These are phyloP conservation scores for Ginglymostoma cirratum DNA, from an alignment of 2,113 vertebrate species.

Conservation along the genomic window DNA sequence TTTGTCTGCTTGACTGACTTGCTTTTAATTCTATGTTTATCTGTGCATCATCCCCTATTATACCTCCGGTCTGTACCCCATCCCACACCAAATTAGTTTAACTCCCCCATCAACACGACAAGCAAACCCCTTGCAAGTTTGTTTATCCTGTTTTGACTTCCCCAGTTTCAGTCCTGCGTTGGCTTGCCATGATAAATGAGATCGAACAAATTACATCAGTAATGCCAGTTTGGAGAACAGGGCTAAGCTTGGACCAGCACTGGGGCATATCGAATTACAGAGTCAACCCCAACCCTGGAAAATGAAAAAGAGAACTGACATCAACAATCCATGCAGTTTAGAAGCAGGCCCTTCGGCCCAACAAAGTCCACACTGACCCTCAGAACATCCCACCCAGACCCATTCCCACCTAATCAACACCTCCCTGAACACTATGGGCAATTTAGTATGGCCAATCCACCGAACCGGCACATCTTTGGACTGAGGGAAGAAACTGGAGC, in stretches of 20 bases:
- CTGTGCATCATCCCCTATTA: not conserved
- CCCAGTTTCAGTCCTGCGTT: not conserved
- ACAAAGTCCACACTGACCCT: too few relatives aligned
- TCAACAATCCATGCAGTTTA: not conserved
- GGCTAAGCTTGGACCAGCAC: not conserved
- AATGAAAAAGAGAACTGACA: not conserved
- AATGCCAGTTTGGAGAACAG: not conserved
- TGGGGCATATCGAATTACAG: not conserved
- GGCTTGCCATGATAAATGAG: not conserved
- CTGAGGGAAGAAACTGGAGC: too few relatives aligned
- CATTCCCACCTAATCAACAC: too few relatives aligned
- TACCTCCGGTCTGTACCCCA: not conserved
- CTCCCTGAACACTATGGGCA: too few relatives aligned
- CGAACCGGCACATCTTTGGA: too few relatives aligned
- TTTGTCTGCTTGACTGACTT: too few relatives aligned
- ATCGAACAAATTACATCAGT: not conserved
- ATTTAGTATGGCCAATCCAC: too few relatives aligned
- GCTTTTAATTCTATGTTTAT: too few relatives aligned
- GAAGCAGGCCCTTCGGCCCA: too few relatives aligned
- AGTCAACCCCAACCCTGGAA: not conserved
- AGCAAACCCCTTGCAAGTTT: not conserved
- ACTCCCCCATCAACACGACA: too few relatives aligned
- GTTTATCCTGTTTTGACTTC: not conserved
- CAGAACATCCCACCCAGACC: too few relatives aligned
- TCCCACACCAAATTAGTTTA: too few relatives aligned